Percentiles rank a stretch among this genome's conserved stretches.
These are phyloP conservation scores for Ferrisia virgata DNA, from an alignment of 2,888 invertebrate species.

Conservation along the genomic window DNA sequence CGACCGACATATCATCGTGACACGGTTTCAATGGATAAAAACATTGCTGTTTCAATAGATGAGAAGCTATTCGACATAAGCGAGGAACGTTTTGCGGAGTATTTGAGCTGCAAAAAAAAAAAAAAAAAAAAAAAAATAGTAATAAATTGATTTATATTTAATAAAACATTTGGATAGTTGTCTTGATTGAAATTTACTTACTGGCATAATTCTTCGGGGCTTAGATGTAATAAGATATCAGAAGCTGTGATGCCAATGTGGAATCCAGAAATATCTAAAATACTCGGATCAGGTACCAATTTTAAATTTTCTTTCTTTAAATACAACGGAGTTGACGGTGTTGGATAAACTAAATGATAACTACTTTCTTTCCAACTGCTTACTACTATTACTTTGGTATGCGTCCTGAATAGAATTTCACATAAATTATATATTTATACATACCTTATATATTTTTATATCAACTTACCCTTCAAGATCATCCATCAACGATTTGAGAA, in stretches of 20 bases:
- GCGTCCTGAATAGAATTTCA: conserved; percentile 54
- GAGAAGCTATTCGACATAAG: conserved; percentile 69
- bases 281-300: conserved; percentile 76
- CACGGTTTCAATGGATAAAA: conserved; percentile 82
- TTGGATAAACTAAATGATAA: conserved; percentile 77
- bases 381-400: conserved; percentile 70
- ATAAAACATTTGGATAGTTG: background rate
- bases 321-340: conserved; percentile 67
- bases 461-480: background rate
- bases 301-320: conserved; percentile 61
- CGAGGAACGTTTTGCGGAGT: conserved; percentile 59
- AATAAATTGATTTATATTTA: too few species aligned
- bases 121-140: background rate
- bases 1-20: conserved; percentile 63
- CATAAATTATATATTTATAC: background rate
- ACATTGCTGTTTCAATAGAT: conserved; percentile 72
- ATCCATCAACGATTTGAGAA: background rate
- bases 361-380: conserved; percentile 75
- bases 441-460: background rate
- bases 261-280: conserved; percentile 72
- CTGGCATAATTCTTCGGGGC: conserved; percentile 73
- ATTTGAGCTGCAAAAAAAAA: conserved; percentile 50
- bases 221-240: conserved; percentile 78
- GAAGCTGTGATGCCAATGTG: conserved; percentile 75
- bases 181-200: conserved; percentile 53